Conservation (phyloP, 2,888 invertebrate genomes). For the Plebejus anna region DNA sequence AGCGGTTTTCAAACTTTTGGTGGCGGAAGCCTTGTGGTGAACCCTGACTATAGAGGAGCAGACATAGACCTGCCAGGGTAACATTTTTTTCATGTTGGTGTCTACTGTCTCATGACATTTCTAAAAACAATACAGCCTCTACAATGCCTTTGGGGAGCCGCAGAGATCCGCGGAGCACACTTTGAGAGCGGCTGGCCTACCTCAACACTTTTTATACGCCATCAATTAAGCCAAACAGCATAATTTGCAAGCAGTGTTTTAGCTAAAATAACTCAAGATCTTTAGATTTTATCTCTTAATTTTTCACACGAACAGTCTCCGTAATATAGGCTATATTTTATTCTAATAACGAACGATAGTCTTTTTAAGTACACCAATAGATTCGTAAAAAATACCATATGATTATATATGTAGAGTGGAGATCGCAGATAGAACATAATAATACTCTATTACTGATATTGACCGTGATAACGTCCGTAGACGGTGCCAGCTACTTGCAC, state of each 20-base stretch:
- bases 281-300: background rate
- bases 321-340: constrained; percentile 16
- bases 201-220: too few relatives aligned
- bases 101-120: too few relatives aligned
- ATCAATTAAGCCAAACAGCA: background rate
- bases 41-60: too few relatives aligned
- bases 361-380: background rate
- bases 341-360: background rate
- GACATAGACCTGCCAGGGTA: too few relatives aligned
- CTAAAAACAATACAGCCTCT: too few relatives aligned
- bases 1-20: too few relatives aligned
- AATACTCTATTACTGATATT: constrained; percentile 1
- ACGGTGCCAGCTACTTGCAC: constrained; percentile 8
- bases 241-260: background rate
- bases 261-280: background rate
- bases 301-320: background rate
- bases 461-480: background rate
- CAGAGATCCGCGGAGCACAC: too few relatives aligned
- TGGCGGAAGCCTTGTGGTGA: too few relatives aligned
- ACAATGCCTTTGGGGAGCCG: too few relatives aligned
- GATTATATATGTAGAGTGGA: background rate
- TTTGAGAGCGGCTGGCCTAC: background rate
- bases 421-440: constrained; percentile 6
- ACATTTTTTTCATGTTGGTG: too few relatives aligned
- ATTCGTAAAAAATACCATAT: constrained; percentile 17